phyloP scores from a whole-genome alignment of 2,888 invertebrate genomes.

The Exocentrus adspersus region DNA sequence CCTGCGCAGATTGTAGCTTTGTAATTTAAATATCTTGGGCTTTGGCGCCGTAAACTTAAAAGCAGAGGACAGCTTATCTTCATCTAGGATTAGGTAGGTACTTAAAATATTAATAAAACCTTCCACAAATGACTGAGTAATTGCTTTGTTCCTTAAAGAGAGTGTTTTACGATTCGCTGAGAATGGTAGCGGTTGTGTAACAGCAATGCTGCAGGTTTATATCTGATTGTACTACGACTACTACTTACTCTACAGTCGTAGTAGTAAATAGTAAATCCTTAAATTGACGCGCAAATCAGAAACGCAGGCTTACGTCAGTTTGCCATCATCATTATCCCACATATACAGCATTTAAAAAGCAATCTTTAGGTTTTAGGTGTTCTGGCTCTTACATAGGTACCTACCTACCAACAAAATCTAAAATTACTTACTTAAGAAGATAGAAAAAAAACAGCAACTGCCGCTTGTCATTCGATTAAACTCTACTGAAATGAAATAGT shows the following conservation, averaged over 20 bases:
- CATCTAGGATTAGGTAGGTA: too few species aligned
- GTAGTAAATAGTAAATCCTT: not conserved
- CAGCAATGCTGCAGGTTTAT: not conserved
- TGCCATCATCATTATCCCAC: not conserved
- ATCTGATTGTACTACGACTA: not conserved
- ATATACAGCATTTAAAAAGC: not conserved
- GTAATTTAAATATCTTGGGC: too few species aligned
- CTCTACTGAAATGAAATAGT: constrained; percentile 4
- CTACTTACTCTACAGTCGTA: not conserved
- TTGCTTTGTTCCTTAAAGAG: too few species aligned
- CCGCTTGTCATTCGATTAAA: not conserved
- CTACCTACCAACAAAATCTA: too few species aligned
- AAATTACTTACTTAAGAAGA: too few species aligned
- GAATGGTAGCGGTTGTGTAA: not conserved
- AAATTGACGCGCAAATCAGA: not conserved
- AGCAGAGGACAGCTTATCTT: too few species aligned
- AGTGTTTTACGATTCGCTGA: too few species aligned
- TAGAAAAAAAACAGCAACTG: constrained; percentile 7
- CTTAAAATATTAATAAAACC: too few species aligned
- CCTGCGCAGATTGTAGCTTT: too few species aligned
- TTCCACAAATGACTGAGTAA: too few species aligned
- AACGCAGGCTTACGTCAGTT: not conserved
- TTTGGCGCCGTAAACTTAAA: too few species aligned
- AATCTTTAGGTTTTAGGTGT: not conserved
- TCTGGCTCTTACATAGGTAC: too few species aligned